Evolutionary conservation across 2,888 invertebrate genomes (phyloP).

Genomic region (Atethmia centrago): DNA sequence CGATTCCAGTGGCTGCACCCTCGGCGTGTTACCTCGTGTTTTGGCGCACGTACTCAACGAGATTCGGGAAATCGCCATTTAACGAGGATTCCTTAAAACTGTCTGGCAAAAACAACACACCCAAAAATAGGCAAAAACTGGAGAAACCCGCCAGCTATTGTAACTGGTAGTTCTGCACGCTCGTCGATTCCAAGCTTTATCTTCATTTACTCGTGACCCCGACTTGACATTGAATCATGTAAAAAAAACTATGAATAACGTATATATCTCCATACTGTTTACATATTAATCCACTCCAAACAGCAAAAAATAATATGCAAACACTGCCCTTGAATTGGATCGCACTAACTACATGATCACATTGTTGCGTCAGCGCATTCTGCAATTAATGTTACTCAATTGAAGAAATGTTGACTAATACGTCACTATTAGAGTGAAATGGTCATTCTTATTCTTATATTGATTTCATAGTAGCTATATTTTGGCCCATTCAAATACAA

Average conservation of each 20-base stretch:
- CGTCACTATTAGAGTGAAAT: background rate
- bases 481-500: no score
- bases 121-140: background rate
- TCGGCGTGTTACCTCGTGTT: no score
- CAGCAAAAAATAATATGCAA: background rate
- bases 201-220: constrained; percentile 6
- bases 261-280: background rate
- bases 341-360: constrained; percentile 2
- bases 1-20: no score
- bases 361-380: constrained; percentile 21
- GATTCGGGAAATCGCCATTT: background rate
- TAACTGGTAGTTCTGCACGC: background rate
- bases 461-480: background rate
- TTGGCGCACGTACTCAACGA: no score
- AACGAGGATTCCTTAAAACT: background rate
- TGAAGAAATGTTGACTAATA: background rate
- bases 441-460: no score
- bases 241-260: constrained; percentile 19
- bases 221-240: constrained; percentile 31
- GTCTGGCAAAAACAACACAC: background rate
- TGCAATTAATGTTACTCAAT: no score
- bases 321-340: background rate
- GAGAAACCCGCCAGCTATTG: background rate
- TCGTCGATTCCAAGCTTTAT: constrained; percentile 19
- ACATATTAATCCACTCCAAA: constrained; percentile 13